A percentile compares a stretch with the other conserved stretches of the same genome.
phyloP scores from a whole-genome alignment of 2,888 invertebrate species.

The Hirtodrosophila histrioides region DNA sequence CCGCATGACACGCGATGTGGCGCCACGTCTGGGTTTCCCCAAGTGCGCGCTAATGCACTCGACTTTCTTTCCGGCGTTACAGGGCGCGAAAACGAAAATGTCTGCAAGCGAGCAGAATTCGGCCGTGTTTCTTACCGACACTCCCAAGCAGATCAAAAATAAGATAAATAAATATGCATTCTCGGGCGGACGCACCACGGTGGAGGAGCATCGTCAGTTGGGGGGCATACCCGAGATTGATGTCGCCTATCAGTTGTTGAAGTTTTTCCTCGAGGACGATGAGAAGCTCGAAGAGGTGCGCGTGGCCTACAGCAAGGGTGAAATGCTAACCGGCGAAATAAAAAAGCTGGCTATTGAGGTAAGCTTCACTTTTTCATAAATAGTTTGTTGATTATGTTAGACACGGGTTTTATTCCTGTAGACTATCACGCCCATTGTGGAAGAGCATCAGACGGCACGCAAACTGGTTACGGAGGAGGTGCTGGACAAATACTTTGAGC shows the following conservation, averaged over 20 bases:
- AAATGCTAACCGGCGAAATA: constrained; percentile 96
- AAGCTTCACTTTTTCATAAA: constrained; percentile 1
- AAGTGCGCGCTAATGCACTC: constrained; percentile 96
- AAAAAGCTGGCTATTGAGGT: constrained; percentile 94
- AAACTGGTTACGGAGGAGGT: constrained; percentile 93
- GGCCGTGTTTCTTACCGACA: constrained; percentile 97
- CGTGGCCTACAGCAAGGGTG: constrained; percentile 86
- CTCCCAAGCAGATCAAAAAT: constrained; percentile 96
- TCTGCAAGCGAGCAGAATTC: constrained; percentile 97
- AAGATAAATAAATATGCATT: constrained; percentile 99
- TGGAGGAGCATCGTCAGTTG: constrained; percentile 94
- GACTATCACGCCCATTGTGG: constrained; percentile 90
- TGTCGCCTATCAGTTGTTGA: constrained; percentile 96
- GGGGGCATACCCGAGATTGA: constrained; percentile 99
- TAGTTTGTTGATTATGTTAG: not conserved
- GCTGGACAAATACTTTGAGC: constrained; percentile 92
- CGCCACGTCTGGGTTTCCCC: constrained; percentile 93
- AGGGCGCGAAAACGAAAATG: constrained; percentile 99
- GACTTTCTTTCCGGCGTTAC: constrained; percentile 95
- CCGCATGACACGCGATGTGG: constrained; percentile 99
- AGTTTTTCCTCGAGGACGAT: constrained; percentile 98
- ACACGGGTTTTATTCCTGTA: constrained; percentile 26
- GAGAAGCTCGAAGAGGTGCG: constrained; percentile 90
- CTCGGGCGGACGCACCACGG: constrained; percentile 96
- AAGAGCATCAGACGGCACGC: constrained; percentile 92